Evolutionary conservation across 1,140 invertebrate species (phyloP), one percentile per base, ranked within the genome.

Genomic region (Metaphire vulgaris): DNA sequence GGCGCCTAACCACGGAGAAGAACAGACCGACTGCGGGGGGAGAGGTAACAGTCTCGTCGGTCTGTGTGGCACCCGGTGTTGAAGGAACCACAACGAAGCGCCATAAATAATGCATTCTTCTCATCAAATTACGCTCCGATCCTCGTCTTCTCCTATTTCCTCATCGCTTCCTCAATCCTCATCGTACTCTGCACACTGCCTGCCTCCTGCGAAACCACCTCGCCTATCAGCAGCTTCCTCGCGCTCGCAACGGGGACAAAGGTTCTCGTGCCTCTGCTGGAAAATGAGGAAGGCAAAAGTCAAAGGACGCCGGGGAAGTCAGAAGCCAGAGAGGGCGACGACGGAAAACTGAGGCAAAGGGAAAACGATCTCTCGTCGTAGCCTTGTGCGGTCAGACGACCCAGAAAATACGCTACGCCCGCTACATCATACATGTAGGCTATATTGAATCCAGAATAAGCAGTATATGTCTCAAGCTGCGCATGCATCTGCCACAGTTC

Each of bases 101-200:
- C 41, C 41, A 56, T 56, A 56, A 56, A 56, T 56, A 56, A 56
- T 56, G 41, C 41, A 56, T 56, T 56, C 41, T 56, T 56, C 41
- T 56, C 21, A 21, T 56, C 41, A 56, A 56, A 56, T 56, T 56
- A 56, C 41, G 41, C 6, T 21, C 41, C 41, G 41, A 12, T 56
- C 41, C 6, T 56, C 41, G 6, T 56, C 41, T 56, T 56, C 41
- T 56, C 41, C 6, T 56, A 21, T 6, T 21, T 21, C 6, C 41
- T 21, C 41, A 12, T 21, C 41, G 21, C 41, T 21, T 56, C 41
- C 41, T 56, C 41, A n/a, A n/a, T n/a, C n/a, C n/a, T n/a, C n/a
- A n/a, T n/a, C n/a, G n/a, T n/a, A n/a, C n/a, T n/a, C n/a, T n/a
- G n/a, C n/a, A n/a, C n/a, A n/a, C n/a, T n/a, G n/a, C n/a, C n/a